phyloP scores from a whole-genome alignment of 2,797 vertebrate genomes.

The Taeniopygia guttata region DNA sequence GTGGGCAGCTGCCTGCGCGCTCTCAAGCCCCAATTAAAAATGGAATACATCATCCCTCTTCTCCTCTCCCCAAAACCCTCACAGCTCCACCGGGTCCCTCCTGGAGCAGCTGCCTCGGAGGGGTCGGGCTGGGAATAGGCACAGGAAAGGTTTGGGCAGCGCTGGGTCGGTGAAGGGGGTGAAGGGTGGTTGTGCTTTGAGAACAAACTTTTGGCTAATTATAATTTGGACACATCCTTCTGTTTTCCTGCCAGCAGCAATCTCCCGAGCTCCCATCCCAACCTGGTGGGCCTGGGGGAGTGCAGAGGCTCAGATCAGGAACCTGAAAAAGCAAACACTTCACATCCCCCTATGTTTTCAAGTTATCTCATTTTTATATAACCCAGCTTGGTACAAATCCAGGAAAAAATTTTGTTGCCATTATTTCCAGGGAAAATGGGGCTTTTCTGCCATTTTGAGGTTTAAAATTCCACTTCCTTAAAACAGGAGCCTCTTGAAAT shows the following conservation, averaged over 20 bases:
- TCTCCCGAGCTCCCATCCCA: background rate
- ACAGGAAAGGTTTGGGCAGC: background rate
- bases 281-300: background rate
- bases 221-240: background rate
- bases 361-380: slow-evolving; percentile 42
- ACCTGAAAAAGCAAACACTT: background rate
- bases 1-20: slow-evolving; percentile 5
- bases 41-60: background rate
- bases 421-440: slow-evolving; percentile 32
- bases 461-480: background rate
- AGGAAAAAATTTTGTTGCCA: background rate
- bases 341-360: background rate
- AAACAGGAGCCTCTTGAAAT: background rate
- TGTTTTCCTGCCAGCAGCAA: background rate
- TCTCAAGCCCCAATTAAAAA: background rate
- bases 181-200: fast-evolving
- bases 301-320: background rate
- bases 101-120: background rate
- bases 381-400: slow-evolving; percentile 13
- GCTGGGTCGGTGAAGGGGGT: background rate
- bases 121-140: background rate
- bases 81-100: background rate
- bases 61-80: background rate
- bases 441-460: background rate
- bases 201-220: background rate